Base-by-base conservation (phyloP, 2,888 invertebrate genomes). In the Diadromus collaris region DNA sequence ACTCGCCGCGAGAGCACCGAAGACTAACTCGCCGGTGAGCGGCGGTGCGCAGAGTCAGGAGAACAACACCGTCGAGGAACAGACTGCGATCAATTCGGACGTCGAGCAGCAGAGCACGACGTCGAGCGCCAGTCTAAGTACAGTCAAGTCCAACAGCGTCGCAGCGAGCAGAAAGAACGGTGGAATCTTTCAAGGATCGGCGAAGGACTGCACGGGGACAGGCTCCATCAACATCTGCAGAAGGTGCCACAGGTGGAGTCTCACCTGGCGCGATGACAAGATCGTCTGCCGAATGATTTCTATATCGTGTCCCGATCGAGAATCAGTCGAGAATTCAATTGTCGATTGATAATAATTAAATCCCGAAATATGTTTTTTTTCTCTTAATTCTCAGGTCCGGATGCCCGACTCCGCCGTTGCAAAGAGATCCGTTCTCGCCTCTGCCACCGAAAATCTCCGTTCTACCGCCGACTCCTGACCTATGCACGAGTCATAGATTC, bases 401-500 rank as follows among this genome's bases (percentile, higher is more conserved):
- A 71, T 90, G 90, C 78, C 90, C 90, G 19, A 89, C 89, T 44
- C 86, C 83, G 41, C 83, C 82, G 54, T 64, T 87, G 56, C 83
- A 87, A 24, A 88, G 91, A 38, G 92, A 92, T 79, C 92, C 92
- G 6, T 92, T 92, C 80, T 90, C 91, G 19, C 92, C 92, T 41
- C 84, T 91, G 41, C 91, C 95, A 82, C 95, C 95, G 76, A 95
- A 94, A 86, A 95, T 96, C 86, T 93, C 95, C 60, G 94, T 96
- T 78, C 93, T 95, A 76, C 95, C 96, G 76, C 95, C 96, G 29
- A 95, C 95, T 1, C 95, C 95, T 3, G 95, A 95, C 85, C 91
- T 89, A 51, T 88, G 87, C 71, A 84, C 86, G 48, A 87, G 85
- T 54, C 86, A 88, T 54, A 87, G 88, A 77, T 72, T 89, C 24